Evolutionary conservation across 2,113 vertebrate species (phyloP).

Genomic region (Toxotes chatareus): DNA sequence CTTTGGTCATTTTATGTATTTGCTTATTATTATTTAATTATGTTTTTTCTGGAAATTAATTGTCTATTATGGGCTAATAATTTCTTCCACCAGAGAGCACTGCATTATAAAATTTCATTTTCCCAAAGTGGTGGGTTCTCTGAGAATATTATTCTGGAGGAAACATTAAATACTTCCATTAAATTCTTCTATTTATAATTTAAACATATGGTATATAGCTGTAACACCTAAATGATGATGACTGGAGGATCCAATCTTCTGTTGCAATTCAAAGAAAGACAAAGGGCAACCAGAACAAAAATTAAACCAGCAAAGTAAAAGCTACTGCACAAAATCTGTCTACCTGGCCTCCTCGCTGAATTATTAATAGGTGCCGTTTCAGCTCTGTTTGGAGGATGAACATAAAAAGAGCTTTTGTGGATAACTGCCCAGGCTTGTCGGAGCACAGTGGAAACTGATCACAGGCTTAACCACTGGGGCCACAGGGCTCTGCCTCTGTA

Average conservation of each 20-base stretch:
- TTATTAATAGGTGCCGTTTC: conserved; percentile 86
- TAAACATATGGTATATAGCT: background rate
- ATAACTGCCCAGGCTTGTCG: conserved; percentile 85
- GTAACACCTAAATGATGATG: background rate
- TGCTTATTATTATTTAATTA: background rate
- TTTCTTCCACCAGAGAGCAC: background rate
- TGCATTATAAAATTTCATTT: background rate
- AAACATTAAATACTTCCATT: background rate
- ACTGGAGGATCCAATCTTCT: conserved; percentile 4
- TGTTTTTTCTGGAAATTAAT: background rate
- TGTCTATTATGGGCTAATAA: background rate
- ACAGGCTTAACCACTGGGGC: conserved; percentile 77
- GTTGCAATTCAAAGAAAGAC: conserved; percentile 25
- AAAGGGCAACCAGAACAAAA: conserved; percentile 18
- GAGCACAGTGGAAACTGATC: conserved; percentile 85
- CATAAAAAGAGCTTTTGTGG: conserved; percentile 85
- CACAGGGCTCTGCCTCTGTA: conserved; percentile 68
- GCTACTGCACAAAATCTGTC: conserved; percentile 75
- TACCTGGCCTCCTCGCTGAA: conserved; percentile 79
- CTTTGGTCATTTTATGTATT: background rate
- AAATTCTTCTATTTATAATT: background rate
- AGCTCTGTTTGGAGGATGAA: conserved; percentile 81
- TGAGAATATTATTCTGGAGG: background rate
- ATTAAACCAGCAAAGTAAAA: conserved; percentile 41
- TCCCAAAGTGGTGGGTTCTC: background rate